A percentile compares a stretch with the other conserved stretches of the same genome.
Evolutionary conservation across 2,113 vertebrate species (phyloP).

Genomic region (Fregetta grallaria): DNA sequence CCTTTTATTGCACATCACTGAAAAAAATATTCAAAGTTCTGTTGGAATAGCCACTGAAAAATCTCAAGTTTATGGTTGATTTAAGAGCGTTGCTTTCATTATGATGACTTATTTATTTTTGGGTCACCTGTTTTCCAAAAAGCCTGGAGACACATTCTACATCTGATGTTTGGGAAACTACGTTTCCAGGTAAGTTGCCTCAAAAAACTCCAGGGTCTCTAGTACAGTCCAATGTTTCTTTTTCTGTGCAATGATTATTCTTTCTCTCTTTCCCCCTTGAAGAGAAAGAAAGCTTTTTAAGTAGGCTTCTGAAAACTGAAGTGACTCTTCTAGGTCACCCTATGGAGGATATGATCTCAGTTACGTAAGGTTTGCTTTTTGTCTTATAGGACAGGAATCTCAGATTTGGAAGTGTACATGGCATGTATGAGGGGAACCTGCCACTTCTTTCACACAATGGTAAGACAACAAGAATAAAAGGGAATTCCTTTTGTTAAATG

Average conservation of each 20-base stretch:
- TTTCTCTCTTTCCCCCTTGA: neutral
- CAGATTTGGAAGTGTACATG: neutral
- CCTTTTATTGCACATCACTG: neutral
- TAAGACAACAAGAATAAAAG: neutral
- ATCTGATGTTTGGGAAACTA: neutral
- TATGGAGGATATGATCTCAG: neutral
- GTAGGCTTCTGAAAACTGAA: neutral
- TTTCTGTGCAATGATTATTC: neutral
- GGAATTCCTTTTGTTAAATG: neutral
- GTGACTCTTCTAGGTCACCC: neutral
- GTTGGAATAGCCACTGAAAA: neutral
- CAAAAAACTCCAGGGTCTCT: neutral
- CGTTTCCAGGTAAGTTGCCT: neutral
- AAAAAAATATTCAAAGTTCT: neutral
- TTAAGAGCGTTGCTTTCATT: neutral
- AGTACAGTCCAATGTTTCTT: neutral
- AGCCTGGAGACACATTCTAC: neutral
- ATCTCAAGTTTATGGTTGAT: neutral
- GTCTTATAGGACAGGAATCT: neutral
- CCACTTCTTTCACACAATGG: neutral
- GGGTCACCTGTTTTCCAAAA: neutral
- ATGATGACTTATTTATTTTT: neutral
- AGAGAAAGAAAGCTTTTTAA: neutral
- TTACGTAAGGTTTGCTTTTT: neutral
- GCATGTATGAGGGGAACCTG: neutral